phyloP scores from a whole-genome alignment of 2,113 vertebrate genomes.

The Rhineura floridana region DNA sequence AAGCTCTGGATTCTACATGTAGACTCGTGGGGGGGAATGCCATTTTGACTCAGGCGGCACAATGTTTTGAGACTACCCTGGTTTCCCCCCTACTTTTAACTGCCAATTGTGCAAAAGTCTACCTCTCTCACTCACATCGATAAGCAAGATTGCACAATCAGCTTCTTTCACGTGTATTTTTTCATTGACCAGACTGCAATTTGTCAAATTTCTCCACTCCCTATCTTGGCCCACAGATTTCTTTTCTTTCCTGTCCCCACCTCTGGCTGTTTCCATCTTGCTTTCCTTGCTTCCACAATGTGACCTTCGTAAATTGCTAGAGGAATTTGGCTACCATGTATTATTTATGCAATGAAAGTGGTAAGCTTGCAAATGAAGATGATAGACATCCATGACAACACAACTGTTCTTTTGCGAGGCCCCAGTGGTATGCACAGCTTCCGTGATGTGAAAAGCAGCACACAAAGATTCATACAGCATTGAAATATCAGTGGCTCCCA shows the following conservation, averaged over 20 bases:
- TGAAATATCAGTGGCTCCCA: background rate
- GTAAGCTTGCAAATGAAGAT: background rate
- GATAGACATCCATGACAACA: background rate
- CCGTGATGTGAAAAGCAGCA: background rate
- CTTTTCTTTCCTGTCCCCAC: no score
- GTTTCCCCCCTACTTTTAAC: no score
- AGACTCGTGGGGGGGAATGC: no score
- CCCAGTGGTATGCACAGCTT: background rate
- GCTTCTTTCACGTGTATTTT: background rate
- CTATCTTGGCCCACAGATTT: background rate
- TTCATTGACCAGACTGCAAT: background rate
- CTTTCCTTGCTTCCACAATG: background rate
- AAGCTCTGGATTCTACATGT: no score
- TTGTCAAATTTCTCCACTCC: background rate
- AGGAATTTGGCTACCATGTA: background rate
- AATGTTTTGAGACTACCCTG: no score
- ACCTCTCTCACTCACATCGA: background rate
- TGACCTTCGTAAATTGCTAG: background rate
- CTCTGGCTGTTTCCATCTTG: background rate
- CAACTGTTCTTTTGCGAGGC: fast-evolving
- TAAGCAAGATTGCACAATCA: background rate
- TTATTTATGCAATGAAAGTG: background rate
- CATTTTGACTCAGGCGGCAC: no score
- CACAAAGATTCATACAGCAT: fast-evolving
- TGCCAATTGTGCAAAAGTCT: background rate